phyloP scores from a whole-genome alignment of 2,797 vertebrate genomes.

The Gadopsis marmoratus region DNA sequence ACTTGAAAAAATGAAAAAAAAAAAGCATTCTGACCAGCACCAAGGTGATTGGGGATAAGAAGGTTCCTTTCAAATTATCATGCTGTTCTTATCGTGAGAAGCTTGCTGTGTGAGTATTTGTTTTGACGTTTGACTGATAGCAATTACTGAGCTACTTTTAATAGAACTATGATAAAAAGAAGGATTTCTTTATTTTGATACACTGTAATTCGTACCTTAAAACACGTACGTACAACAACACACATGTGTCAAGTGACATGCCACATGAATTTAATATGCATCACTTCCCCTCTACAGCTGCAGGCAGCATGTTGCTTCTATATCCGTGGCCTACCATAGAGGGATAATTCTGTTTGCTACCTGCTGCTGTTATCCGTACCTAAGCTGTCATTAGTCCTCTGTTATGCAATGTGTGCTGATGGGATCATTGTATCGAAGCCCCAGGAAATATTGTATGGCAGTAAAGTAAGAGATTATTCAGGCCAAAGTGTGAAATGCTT shows the following conservation, averaged over 20 bases:
- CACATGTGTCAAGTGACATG: slow-evolving; percentile 1
- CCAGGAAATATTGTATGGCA: slow-evolving; percentile 43
- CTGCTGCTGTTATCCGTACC: slow-evolving; percentile 51
- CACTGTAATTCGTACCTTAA: neutral
- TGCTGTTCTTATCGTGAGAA: slow-evolving; percentile 39
- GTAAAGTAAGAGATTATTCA: slow-evolving; percentile 57
- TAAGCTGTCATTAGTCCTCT: slow-evolving; percentile 57
- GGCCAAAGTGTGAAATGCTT: slow-evolving; percentile 47
- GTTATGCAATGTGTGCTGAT: slow-evolving; percentile 54
- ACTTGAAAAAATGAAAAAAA: slow-evolving; percentile 31
- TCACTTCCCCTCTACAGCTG: slow-evolving; percentile 36
- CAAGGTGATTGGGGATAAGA: slow-evolving; percentile 58
- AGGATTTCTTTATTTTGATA: neutral
- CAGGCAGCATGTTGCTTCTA: slow-evolving; percentile 37
- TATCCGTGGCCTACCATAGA: slow-evolving; percentile 12
- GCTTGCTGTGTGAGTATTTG: slow-evolving; percentile 1
- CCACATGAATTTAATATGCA: slow-evolving; percentile 33
- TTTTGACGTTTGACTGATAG: neutral
- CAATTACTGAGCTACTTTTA: slow-evolving; percentile 6
- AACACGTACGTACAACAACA: neutral
- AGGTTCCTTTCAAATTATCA: slow-evolving; percentile 43
- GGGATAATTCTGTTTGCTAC: slow-evolving; percentile 64
- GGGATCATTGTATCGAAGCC: slow-evolving; percentile 57
- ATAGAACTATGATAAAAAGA: neutral
- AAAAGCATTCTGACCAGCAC: slow-evolving; percentile 35